Evolutionary conservation across 2,113 vertebrate genomes (phyloP).

Genomic region (Crypturellus undulatus): DNA sequence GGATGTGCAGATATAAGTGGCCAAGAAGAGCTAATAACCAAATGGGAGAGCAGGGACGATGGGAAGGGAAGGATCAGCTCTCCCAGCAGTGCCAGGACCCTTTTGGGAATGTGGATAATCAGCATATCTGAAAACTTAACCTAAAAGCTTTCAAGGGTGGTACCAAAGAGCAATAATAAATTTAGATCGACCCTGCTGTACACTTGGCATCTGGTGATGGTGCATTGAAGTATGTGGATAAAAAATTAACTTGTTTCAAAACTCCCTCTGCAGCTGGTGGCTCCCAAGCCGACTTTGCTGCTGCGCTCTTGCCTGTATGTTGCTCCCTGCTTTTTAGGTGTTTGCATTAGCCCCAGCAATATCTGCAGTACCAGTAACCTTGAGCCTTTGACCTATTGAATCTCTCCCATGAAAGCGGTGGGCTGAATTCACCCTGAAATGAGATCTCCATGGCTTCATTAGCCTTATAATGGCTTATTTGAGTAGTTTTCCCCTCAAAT

Average conservation of each 20-base stretch:
- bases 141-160: slow-evolving; percentile 26
- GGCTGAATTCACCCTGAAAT: neutral
- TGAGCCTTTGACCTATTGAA: neutral
- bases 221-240: neutral
- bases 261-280: neutral
- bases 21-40: neutral
- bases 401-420: neutral
- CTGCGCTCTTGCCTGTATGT: neutral
- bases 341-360: neutral
- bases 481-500: too few relatives aligned
- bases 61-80: neutral
- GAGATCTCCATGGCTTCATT: accelerated
- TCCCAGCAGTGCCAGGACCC: neutral
- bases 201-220: neutral
- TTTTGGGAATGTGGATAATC: neutral
- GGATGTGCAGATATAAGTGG: neutral
- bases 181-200: neutral
- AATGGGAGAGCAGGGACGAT: neutral
- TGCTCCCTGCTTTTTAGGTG: neutral
- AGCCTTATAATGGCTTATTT: neutral
- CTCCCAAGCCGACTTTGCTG: neutral
- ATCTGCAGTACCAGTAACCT: neutral
- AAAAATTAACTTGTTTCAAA: slow-evolving; percentile 24
- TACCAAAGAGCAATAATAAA: neutral
- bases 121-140: neutral